Conservation (phyloP, 2,797 vertebrate genomes). For the Decapterus maruadsi region DNA sequence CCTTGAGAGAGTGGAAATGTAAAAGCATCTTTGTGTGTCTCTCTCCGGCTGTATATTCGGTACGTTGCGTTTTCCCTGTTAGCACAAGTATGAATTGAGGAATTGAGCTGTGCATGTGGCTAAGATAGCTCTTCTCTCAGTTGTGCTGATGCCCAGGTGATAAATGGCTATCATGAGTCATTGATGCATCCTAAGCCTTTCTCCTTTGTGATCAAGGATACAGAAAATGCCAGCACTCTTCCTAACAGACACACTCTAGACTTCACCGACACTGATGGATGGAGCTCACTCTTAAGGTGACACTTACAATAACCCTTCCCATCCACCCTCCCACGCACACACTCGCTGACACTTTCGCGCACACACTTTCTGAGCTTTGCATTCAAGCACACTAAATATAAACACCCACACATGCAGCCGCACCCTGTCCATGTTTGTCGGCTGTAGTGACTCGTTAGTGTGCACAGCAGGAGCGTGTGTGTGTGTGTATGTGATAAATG, state of each 20-base stretch:
- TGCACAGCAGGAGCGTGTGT: conserved; percentile 51
- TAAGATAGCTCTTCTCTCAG: neutral
- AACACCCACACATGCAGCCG: conserved; percentile 43
- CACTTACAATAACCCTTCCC: conserved; percentile 21
- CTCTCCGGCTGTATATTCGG: conserved; percentile 11
- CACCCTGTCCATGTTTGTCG: conserved; percentile 41
- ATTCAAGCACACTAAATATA: conserved; percentile 29
- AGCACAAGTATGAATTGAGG: conserved; percentile 8
- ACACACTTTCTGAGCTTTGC: conserved; percentile 30
- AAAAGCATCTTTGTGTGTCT: conserved; percentile 6
- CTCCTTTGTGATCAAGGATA: conserved; percentile 63
- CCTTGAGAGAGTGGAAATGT: conserved; percentile 28
- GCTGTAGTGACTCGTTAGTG: conserved; percentile 57
- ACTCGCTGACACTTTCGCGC: conserved; percentile 20
- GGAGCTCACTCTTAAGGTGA: conserved; percentile 51
- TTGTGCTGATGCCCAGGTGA: conserved; percentile 44
- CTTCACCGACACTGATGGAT: conserved; percentile 64
- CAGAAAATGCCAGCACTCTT: conserved; percentile 65
- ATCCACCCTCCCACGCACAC: neutral
- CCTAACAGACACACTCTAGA: conserved; percentile 23
- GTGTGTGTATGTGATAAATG: conserved; percentile 74
- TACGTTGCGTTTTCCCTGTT: conserved; percentile 28
- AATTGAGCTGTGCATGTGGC: neutral
- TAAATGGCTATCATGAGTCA: conserved; percentile 69
- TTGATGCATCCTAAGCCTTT: conserved; percentile 64